Conservation (phyloP, 1,140 invertebrate genomes). For the Cydia pomonella region DNA sequence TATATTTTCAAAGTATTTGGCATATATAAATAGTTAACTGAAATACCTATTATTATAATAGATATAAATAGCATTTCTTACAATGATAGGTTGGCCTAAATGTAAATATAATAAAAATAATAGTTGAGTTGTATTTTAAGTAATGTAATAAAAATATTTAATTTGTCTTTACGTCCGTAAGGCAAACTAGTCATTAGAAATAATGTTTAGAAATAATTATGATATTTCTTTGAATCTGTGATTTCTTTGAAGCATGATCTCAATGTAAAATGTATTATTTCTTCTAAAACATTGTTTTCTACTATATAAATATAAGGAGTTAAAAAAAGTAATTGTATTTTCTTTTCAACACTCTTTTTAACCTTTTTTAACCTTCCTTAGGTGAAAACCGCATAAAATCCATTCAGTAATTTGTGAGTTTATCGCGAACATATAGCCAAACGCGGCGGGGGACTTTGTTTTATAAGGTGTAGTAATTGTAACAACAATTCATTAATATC, state of each 20-base stretch:
- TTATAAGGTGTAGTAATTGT: too few relatives aligned
- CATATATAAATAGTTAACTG: background rate
- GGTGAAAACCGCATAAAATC: too few relatives aligned
- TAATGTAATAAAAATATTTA: slow-evolving; percentile 5
- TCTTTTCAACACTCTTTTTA: background rate
- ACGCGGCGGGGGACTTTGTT: too few relatives aligned
- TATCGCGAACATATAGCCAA: too few relatives aligned
- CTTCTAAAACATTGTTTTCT: slow-evolving; percentile 26
- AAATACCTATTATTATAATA: slow-evolving; percentile 9
- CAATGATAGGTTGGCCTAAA: slow-evolving; percentile 33
- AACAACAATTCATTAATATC: too few relatives aligned
- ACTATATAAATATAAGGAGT: slow-evolving; percentile 26
- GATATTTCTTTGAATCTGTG: slow-evolving; percentile 23
- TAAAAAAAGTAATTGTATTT: slow-evolving; percentile 22
- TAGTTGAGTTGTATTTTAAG: slow-evolving; percentile 6
- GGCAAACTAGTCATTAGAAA: slow-evolving; percentile 19
- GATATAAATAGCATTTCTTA: slow-evolving; percentile 32
- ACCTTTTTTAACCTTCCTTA: background rate
- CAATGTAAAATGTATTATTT: slow-evolving; percentile 11
- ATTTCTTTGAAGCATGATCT: slow-evolving; percentile 13
- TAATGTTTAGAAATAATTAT: slow-evolving; percentile 31
- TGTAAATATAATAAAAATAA: slow-evolving; percentile 32
- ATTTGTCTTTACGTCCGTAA: slow-evolving; percentile 15
- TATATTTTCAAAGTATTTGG: slow-evolving; percentile 16
- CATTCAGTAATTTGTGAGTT: too few relatives aligned